A percentile compares a stretch with the other conserved stretches of the same genome.
Conservation (phyloP, 2,113 vertebrate genomes). For the Pristiophorus japonicus region DNA sequence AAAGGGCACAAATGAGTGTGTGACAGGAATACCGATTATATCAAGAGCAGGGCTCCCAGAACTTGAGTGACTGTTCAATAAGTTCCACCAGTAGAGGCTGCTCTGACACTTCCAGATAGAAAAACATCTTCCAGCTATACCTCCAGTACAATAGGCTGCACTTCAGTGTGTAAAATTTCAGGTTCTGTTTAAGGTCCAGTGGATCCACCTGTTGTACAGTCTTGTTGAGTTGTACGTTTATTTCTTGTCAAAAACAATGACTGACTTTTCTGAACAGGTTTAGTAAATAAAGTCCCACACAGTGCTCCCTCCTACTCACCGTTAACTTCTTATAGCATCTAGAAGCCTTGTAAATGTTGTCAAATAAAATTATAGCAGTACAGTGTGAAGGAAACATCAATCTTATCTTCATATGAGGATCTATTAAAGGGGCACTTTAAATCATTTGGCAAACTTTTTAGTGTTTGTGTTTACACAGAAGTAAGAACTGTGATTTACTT, state of each 20-base stretch:
- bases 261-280: no score
- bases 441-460: not conserved
- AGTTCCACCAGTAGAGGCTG: slow-evolving; percentile 10
- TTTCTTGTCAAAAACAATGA: not conserved
- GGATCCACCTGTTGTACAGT: not conserved
- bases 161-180: no score
- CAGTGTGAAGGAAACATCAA: not conserved
- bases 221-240: not conserved
- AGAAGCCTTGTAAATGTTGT: not conserved
- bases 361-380: not conserved
- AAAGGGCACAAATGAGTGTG: not conserved
- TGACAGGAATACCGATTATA: not conserved
- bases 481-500: not conserved
- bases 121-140: not conserved
- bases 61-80: not conserved
- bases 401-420: not conserved
- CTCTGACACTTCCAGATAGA: not conserved
- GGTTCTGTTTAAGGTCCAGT: not conserved
- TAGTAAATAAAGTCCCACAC: slow-evolving; percentile 6
- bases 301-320: not conserved
- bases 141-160: not conserved
- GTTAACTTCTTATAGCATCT: not conserved
- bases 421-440: not conserved
- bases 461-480: not conserved
- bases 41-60: not conserved